Evolutionary conservation across 1,140 invertebrate genomes (phyloP), one percentile per base, ranked within the genome.

Genomic region (Bombus cullumanus): DNA sequence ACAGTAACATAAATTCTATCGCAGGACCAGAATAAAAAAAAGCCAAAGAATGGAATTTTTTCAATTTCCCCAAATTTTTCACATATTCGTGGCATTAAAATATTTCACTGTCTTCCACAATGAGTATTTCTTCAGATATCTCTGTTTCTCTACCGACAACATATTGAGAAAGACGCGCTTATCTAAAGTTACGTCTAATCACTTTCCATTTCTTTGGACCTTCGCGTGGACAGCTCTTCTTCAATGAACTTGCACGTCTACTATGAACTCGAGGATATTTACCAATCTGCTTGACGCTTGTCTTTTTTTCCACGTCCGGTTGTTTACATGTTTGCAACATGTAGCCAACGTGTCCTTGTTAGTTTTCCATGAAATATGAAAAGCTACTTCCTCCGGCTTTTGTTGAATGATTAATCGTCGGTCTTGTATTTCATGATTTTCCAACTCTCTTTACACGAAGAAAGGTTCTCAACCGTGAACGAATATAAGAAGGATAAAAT

Each of bases 221-320:
- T 85, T 85, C 71, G 59, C 37, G 71, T 22, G 12, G 28, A 31
- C 28, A 25, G 6, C 3, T 79, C 34, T 43, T 41, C 68, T 81
- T 57, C 83, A 43, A 81, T 85, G 78, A 85, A 80, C 83, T 81
- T 81, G 78, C 69, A 1, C 77, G 28, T 41, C 13, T n/a, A 62
- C 10, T 62, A 62, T 4, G 59, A 62, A 13, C 28, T 62, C 5
- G 1, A 53, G 47, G 47, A 53, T 53, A n/a, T 62, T 62, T n/a
- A 28, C 25, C 59, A n/a, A n/a, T 62, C 28, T n/a, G 3, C 28
- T 28, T 62, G 0, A 12, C 28, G 25, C 59, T n/a, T 12, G 25
- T 59, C 28, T 59, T 3, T 59, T 28, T n/a, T 1, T 12, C 3
- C 28, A 10, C 10, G 9, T 59, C 57, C 47, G 18, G 18, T 53